Percentiles rank a stretch among this genome's conserved stretches.
Evolutionary conservation across 2,113 vertebrate genomes (phyloP).

Genomic region (Ceratotherium simum): DNA sequence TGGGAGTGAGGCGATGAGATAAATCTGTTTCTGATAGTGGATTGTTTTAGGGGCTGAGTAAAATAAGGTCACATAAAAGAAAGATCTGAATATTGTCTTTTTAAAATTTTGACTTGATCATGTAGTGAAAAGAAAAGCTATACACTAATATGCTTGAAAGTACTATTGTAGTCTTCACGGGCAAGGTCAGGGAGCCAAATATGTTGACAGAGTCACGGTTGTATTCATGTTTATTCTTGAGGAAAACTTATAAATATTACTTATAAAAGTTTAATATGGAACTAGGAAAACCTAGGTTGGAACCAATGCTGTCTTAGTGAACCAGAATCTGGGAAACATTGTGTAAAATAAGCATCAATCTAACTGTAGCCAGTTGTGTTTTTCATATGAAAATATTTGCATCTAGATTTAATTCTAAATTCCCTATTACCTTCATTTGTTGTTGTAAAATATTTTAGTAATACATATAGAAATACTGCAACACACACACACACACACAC

Average conservation of each 20-base stretch:
- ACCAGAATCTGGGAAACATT: neutral
- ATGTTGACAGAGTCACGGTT: neutral
- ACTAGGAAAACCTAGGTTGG: neutral
- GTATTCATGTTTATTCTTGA: neutral
- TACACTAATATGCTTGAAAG: neutral
- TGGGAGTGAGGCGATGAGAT: neutral
- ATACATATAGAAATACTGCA: neutral
- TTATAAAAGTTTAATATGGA: neutral
- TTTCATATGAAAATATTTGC: neutral
- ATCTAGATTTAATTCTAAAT: neutral
- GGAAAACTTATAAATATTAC: neutral
- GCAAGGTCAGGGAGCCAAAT: neutral
- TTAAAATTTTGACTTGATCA: neutral
- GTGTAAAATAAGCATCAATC: neutral
- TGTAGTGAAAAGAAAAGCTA: neutral
- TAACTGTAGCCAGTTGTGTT: neutral
- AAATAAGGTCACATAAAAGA: neutral
- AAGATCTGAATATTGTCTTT: neutral
- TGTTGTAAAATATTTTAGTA: neutral
- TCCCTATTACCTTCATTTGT: neutral
- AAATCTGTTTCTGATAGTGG: neutral
- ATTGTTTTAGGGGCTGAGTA: neutral
- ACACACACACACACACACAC: too few species aligned
- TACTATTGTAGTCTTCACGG: neutral
- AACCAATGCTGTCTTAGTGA: neutral